A percentile compares a stretch with the other conserved stretches of the same genome.
These are phyloP conservation scores for Dendrocincla tyrannina DNA, from an alignment of 2,797 vertebrate species.

Conservation along the genomic window DNA sequence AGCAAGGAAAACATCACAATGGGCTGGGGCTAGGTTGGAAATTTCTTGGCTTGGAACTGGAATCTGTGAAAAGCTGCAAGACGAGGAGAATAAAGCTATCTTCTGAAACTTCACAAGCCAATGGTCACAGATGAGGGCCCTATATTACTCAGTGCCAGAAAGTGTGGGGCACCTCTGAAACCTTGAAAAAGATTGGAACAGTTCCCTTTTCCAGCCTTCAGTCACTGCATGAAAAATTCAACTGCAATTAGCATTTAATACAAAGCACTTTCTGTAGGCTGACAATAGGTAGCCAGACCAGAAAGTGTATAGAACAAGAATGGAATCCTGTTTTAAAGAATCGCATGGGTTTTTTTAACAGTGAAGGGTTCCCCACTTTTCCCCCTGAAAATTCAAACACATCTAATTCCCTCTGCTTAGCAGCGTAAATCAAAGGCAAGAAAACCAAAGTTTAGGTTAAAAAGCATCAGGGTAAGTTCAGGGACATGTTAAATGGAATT, in stretches of 20 bases:
- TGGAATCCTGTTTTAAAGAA: background rate
- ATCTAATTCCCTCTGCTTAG: background rate
- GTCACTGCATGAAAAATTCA: background rate
- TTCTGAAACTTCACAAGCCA: slow-evolving; percentile 40
- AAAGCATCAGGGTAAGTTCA: slow-evolving; percentile 33
- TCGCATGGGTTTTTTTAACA: background rate
- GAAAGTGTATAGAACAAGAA: background rate
- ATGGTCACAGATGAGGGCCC: slow-evolving; percentile 11
- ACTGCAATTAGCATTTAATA: slow-evolving; percentile 13
- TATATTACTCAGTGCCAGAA: slow-evolving; percentile 20
- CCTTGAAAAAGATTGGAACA: slow-evolving; percentile 28
- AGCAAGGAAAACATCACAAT: slow-evolving; percentile 9
- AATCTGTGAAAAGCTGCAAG: slow-evolving; percentile 14
- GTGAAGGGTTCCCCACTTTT: background rate
- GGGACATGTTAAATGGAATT: slow-evolving; percentile 56
- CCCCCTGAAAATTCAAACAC: background rate
- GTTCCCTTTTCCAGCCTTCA: slow-evolving; percentile 27
- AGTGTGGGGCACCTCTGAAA: background rate
- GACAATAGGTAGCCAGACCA: slow-evolving; percentile 18
- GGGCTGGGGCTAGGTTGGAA: background rate
- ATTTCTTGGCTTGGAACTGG: background rate
- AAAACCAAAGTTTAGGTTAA: slow-evolving; percentile 27
- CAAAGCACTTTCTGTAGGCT: slow-evolving; percentile 48
- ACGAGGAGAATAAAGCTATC: slow-evolving; percentile 41
- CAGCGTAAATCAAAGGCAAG: background rate